phyloP scores from a whole-genome alignment of 2,888 invertebrate genomes.

The Dasysyrphus albostriatus region DNA sequence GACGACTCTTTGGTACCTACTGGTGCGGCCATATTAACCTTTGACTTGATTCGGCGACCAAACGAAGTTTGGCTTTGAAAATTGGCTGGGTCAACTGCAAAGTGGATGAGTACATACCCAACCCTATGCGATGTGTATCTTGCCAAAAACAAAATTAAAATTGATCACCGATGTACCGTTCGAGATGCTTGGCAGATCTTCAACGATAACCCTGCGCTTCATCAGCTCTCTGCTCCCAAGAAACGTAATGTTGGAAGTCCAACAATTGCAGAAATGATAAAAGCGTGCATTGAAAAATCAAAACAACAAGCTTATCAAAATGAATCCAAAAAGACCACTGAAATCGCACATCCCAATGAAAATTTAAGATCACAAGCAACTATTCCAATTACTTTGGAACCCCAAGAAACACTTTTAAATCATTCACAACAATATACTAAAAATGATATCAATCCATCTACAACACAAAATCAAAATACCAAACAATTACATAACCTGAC shows the following conservation, averaged over 20 bases:
- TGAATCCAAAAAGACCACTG: too few relatives aligned
- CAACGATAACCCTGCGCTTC: not conserved
- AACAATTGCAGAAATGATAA: too few relatives aligned
- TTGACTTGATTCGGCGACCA: conserved; percentile 4
- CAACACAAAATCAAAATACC: not conserved
- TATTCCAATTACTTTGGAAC: too few relatives aligned
- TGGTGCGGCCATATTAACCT: not conserved
- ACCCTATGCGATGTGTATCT: not conserved
- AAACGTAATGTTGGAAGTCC: too few relatives aligned
- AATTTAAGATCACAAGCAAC: too few relatives aligned
- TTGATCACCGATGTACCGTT: conserved; percentile 2
- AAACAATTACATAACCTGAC: not conserved
- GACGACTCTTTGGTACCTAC: not conserved
- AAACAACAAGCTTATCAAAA: too few relatives aligned
- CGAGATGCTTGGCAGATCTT: conserved; percentile 6
- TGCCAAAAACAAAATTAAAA: conserved; percentile 1
- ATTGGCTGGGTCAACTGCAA: not conserved
- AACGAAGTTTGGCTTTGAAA: not conserved
- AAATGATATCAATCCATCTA: not conserved
- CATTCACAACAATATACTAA: not conserved
- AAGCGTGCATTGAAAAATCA: too few relatives aligned
- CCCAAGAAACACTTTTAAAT: not conserved
- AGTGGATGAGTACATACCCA: not conserved
- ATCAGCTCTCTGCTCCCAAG: too few relatives aligned
- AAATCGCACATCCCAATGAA: too few relatives aligned